Evolutionary conservation across 2,113 vertebrate genomes (phyloP).

Genomic region (Seriola quinqueradiata): DNA sequence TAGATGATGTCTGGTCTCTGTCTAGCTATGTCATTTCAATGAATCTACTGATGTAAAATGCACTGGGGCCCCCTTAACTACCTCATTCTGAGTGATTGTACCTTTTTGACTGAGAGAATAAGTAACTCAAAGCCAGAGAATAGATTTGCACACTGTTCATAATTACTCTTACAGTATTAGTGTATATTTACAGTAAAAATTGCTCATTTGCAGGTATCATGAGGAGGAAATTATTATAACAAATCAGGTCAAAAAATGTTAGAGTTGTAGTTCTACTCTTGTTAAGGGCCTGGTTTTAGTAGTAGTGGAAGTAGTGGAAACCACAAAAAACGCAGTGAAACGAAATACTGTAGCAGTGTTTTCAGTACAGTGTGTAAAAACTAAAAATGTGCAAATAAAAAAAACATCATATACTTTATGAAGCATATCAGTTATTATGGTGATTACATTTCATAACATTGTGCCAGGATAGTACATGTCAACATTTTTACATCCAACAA

Average conservation of each 20-base stretch:
- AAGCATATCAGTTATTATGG: not conserved
- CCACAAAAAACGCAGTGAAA: not conserved
- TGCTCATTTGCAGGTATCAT: constrained; percentile 19
- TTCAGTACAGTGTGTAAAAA: not conserved
- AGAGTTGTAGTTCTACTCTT: not conserved
- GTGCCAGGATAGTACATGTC: not conserved
- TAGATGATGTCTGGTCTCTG: constrained; percentile 74
- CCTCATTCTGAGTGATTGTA: constrained; percentile 35
- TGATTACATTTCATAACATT: not conserved
- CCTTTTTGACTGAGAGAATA: constrained; percentile 39
- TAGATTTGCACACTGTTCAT: constrained; percentile 3
- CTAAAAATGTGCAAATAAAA: not conserved
- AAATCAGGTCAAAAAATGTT: constrained; percentile 20
- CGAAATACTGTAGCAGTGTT: not conserved
- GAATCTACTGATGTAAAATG: constrained; percentile 65
- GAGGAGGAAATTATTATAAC: constrained; percentile 8
- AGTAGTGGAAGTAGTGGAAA: not conserved
- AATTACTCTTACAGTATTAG: constrained; percentile 14
- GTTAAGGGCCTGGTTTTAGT: constrained; percentile 1
- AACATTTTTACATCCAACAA: not conserved
- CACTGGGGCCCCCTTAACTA: constrained; percentile 39
- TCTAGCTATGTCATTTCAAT: constrained; percentile 70
- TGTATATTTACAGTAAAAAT: not conserved
- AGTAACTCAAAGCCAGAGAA: constrained; percentile 5
- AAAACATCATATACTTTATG: not conserved